Conservation (phyloP, 2,113 vertebrate species). For the Alectura lathami region DNA sequence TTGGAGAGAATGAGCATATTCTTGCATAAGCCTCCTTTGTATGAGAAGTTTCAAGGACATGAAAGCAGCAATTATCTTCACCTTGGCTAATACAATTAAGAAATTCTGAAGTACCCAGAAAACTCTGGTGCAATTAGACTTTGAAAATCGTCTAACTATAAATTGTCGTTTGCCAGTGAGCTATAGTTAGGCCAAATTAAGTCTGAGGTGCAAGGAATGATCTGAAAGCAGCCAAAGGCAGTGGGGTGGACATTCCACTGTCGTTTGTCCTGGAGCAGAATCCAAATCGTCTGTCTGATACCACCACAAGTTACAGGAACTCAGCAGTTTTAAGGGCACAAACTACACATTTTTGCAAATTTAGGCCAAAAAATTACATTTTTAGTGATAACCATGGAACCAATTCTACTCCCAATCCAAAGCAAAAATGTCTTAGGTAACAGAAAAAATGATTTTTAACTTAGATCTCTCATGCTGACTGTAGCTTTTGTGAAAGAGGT, state of each 20-base stretch:
- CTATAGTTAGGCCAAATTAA: constrained; percentile 53
- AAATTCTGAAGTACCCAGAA: constrained; percentile 46
- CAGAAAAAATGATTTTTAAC: background rate
- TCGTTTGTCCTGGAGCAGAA: background rate
- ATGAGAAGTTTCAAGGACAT: constrained; percentile 46
- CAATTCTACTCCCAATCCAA: background rate
- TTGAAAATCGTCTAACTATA: constrained; percentile 41
- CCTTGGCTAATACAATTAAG: constrained; percentile 69
- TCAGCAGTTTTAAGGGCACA: background rate
- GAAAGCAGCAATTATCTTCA: constrained; percentile 70
- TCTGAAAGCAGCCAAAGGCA: background rate
- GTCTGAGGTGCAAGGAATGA: background rate
- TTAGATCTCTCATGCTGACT: constrained; percentile 18
- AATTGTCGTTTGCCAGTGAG: constrained; percentile 14
- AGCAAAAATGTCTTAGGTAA: background rate
- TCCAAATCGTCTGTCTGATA: background rate
- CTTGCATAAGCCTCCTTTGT: constrained; percentile 69
- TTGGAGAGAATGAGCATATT: constrained; percentile 50
- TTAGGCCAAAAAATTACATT: background rate
- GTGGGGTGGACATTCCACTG: background rate
- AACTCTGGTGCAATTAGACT: constrained; percentile 53
- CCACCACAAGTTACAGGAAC: background rate
- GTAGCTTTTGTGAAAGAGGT: background rate
- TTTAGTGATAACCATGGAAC: background rate
- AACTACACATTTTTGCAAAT: constrained; percentile 8